Base-by-base conservation (phyloP, 2,888 invertebrate genomes). In the Imbricaverruca yamaguchii region DNA sequence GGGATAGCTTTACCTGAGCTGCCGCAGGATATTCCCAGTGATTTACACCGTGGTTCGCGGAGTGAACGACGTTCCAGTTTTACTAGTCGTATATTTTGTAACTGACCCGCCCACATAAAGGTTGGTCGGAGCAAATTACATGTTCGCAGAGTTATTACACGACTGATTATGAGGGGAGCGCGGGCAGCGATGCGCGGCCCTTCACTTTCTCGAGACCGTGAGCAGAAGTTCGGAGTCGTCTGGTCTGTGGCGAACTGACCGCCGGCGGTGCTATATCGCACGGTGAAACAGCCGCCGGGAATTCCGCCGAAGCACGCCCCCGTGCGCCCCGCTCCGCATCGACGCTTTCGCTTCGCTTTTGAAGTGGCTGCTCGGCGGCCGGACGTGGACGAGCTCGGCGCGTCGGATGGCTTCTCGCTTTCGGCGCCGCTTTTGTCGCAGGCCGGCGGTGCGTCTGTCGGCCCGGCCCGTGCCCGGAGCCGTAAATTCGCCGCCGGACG, bases 21-120 rank as follows among this genome's bases (percentile, higher is more conserved):
- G 15, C 59, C 55, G 55, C 21, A 3, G 74, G 74, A 21, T 21
- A 8, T 3, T 21, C 10, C 9, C 3, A 9, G 74, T 21, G 74
- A 74, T 74, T 74, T 74, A 74, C 39, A 21, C 55, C 11, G 23
- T 10, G 7, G 3, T 21, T 15, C 18, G 23, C 74, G 55, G 55
- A 74, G 74, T 74, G 74, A 55, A 55, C 74, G 23, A 55, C 55
- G 74, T 53, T 74, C 53, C 74, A 74, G 55, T 74, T 74, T 74
- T 74, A 74, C 74, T 55, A 74, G 74, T 55, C 74, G 15, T 74
- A 74, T 74, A 55, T 74, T 74, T 21, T 74, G 74, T 55, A 39
- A 15, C 53, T 8, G 74, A 7, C 55, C 74, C 74, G 74, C 74
- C 74, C 74, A 74, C 55, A 55, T 74, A 74, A 74, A 55, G 11